A percentile compares a stretch with the other conserved stretches of the same genome.
Evolutionary conservation across 2,113 vertebrate genomes (phyloP).

Genomic region (Zosterops lateralis): DNA sequence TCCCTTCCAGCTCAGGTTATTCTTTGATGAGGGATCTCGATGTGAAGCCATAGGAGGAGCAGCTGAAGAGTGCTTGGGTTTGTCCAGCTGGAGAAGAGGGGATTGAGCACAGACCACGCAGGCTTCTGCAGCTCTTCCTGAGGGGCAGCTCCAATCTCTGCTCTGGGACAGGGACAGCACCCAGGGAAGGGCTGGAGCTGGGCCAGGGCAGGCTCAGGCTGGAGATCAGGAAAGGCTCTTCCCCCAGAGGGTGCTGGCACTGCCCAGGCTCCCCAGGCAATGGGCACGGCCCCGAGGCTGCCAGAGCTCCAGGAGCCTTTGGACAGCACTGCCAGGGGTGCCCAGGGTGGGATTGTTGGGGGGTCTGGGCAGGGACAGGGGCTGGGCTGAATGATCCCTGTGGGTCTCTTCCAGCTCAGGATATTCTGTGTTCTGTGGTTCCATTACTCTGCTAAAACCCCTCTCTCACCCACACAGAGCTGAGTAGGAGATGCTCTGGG

Average conservation of each 20-base stretch:
- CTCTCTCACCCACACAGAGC: not conserved
- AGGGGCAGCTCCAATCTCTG: rapidly evolving
- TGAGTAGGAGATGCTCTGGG: not conserved
- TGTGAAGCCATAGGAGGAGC: not conserved
- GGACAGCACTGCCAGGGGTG: not conserved
- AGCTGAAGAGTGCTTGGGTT: not conserved
- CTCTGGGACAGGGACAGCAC: not conserved
- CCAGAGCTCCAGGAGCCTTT: not conserved
- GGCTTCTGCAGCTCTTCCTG: rapidly evolving
- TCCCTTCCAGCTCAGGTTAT: not conserved
- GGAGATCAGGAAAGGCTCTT: not conserved
- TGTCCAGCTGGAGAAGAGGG: not conserved
- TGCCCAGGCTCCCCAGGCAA: not conserved
- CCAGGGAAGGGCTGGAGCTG: not conserved
- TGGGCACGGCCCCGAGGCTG: not conserved
- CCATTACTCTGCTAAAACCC: not conserved
- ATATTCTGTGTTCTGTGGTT: not conserved
- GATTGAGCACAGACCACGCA: not conserved
- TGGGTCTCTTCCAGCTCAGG: not conserved
- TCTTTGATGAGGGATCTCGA: not conserved
- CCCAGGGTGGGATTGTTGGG: not conserved
- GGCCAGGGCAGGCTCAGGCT: not conserved
- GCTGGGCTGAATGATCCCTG: rapidly evolving
- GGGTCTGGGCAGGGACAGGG: rapidly evolving
- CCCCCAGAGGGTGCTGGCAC: not conserved